These are phyloP conservation scores for Bombus waltoni DNA, from an alignment of 1,140 invertebrate genomes.

Conservation along the genomic window DNA sequence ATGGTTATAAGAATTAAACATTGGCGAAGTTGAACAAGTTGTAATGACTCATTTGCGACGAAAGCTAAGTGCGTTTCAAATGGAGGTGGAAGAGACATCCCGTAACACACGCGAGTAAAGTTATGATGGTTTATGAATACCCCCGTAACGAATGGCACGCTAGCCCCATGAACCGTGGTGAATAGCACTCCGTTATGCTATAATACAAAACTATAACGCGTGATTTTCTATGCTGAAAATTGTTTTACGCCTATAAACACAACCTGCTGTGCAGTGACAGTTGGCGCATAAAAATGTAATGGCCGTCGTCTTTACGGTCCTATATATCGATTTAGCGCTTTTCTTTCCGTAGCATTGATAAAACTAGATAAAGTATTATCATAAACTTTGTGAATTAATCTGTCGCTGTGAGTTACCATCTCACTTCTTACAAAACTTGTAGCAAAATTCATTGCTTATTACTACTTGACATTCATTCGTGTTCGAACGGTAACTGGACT, in stretches of 20 bases:
- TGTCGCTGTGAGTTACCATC: neutral
- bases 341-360: conserved; percentile 5
- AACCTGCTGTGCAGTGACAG: conserved; percentile 77
- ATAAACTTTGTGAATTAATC: neutral
- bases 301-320: conserved; percentile 55
- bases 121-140: conserved; percentile 82
- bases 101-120: conserved; percentile 69
- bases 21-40: conserved; percentile 47
- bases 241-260: conserved; percentile 81
- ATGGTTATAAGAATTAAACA: neutral
- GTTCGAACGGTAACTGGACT: too few species aligned
- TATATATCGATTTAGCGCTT: conserved; percentile 36
- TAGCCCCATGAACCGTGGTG: conserved; percentile 69
- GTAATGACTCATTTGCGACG: conserved; percentile 50
- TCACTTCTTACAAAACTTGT: too few species aligned
- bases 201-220: conserved; percentile 78
- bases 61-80: conserved; percentile 41
- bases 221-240: conserved; percentile 82
- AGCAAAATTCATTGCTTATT: too few species aligned
- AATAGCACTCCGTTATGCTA: conserved; percentile 73
- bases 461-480: too few species aligned
- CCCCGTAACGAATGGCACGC: conserved; percentile 77
- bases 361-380: neutral
- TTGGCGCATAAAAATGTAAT: conserved; percentile 78
- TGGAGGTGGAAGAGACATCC: conserved; percentile 28